Conservation (phyloP, 2,888 invertebrate species). For the Amblyjoppa proteus region DNA sequence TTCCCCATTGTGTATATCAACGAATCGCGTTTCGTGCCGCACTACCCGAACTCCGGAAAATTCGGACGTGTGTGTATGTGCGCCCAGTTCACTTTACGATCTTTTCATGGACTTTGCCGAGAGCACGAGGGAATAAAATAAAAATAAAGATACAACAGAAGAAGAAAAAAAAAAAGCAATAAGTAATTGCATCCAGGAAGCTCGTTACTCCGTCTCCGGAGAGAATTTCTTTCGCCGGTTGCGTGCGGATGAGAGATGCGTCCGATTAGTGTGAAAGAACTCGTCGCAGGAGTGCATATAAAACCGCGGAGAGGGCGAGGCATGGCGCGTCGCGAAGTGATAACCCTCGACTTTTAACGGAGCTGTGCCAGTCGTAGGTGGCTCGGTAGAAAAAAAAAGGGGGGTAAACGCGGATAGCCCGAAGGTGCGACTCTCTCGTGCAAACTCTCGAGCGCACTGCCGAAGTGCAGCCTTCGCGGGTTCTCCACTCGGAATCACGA, state of each 20-base stretch:
- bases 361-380: background rate
- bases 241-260: slow-evolving; percentile 56
- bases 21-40: background rate
- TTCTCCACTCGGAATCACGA: slow-evolving; percentile 69
- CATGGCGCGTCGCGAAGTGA: slow-evolving; percentile 40
- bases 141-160: background rate
- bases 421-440: slow-evolving; percentile 14
- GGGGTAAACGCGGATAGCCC: slow-evolving; percentile 24
- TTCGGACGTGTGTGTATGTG: slow-evolving; percentile 16
- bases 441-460: slow-evolving; percentile 26
- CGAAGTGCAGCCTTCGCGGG: slow-evolving; percentile 43
- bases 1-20: slow-evolving; percentile 31
- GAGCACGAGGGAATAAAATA: background rate
- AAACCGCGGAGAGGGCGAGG: slow-evolving; percentile 30
- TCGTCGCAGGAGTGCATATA: slow-evolving; percentile 62
- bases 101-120: slow-evolving; percentile 14
- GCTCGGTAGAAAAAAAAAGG: slow-evolving; percentile 11
- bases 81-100: slow-evolving; percentile 39
- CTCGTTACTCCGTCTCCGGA: slow-evolving; percentile 34
- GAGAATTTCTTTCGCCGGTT: slow-evolving; percentile 42
- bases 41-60: slow-evolving; percentile 26
- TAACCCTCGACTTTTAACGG: slow-evolving; percentile 50
- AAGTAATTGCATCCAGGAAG: slow-evolving; percentile 47
- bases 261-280: slow-evolving; percentile 52
- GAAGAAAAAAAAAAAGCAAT: slow-evolving; percentile 19